Conservation (phyloP, 2,113 vertebrate species). For the Loxodonta africana region DNA sequence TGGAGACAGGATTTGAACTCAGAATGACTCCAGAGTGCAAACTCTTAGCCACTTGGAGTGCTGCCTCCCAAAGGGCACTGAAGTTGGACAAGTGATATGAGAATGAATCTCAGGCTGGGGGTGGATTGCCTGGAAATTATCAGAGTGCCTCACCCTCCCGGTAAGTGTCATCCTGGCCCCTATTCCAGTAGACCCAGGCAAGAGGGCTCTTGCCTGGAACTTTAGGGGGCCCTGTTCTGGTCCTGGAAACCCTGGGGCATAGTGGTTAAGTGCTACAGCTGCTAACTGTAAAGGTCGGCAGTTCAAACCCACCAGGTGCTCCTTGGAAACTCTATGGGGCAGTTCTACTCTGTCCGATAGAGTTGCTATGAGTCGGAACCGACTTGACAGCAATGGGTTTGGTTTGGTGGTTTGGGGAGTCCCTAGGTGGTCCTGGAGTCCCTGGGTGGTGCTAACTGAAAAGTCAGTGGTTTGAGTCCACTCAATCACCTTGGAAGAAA, state of each 20-base stretch:
- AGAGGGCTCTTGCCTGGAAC: background rate
- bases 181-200: background rate
- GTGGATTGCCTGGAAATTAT: background rate
- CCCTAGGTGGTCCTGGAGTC: no score
- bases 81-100: background rate
- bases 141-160: accelerated
- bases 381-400: no score
- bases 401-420: no score
- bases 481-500: background rate
- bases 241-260: no score
- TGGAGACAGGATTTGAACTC: background rate
- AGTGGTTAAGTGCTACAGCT: no score
- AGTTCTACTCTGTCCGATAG: no score
- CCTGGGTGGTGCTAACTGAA: background rate
- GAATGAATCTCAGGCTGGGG: background rate
- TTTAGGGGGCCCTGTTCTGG: background rate
- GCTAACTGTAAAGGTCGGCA: no score
- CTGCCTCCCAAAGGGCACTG: background rate
- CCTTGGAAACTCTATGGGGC: no score
- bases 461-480: background rate
- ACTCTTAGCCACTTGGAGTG: background rate
- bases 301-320: no score
- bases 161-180: background rate
- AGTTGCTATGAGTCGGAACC: no score
- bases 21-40: background rate